Evolutionary conservation across 2,113 vertebrate genomes (phyloP).

Genomic region (Mesoclemmys tuberculata): DNA sequence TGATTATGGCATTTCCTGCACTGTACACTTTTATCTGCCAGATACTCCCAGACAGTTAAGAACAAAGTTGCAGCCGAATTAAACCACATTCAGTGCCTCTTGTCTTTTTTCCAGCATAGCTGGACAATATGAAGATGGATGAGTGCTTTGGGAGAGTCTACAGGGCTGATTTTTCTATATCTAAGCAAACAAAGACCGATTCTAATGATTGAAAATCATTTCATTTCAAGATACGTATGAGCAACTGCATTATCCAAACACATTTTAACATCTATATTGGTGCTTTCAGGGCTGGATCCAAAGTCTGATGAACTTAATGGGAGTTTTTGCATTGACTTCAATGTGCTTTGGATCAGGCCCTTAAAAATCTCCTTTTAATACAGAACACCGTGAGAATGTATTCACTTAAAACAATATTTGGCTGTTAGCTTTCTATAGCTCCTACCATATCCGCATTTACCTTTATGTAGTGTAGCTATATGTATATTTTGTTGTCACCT

Average conservation of each 20-base stretch:
- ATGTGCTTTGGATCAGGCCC: background rate
- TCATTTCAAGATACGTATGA: background rate
- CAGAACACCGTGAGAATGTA: background rate
- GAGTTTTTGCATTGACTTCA: background rate
- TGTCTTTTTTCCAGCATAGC: background rate
- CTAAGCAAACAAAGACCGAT: background rate
- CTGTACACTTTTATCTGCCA: background rate
- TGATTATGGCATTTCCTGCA: background rate
- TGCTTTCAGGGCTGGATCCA: background rate
- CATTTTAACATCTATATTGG: background rate
- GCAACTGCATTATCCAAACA: background rate
- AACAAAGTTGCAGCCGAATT: background rate
- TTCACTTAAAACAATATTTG: background rate
- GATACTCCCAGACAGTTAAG: background rate
- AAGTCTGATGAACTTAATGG: background rate
- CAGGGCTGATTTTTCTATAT: background rate
- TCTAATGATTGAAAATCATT: background rate
- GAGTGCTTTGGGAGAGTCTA: background rate
- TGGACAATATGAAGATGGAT: slow-evolving; percentile 19
- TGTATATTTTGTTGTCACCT: background rate
- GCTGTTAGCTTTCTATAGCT: background rate
- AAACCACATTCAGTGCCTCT: background rate
- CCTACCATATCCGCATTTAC: background rate
- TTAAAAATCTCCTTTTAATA: background rate
- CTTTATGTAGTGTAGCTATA: background rate